Conservation (phyloP, 2,888 invertebrate genomes). For the Scaptomyza caliginosa region DNA sequence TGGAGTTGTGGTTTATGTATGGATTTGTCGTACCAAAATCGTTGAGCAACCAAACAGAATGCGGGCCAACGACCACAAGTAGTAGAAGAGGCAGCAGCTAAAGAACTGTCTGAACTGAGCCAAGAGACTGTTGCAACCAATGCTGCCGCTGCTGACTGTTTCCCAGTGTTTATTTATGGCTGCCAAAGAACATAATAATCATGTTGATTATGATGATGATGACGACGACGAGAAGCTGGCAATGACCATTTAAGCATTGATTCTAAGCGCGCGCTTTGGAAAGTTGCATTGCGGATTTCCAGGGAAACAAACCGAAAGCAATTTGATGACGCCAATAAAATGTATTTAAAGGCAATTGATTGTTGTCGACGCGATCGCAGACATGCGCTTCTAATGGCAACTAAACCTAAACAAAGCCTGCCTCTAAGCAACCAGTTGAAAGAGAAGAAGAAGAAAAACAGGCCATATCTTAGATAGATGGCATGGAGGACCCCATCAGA, state of each 20-base stretch:
- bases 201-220: conserved; percentile 29
- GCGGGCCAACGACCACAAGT: conserved; percentile 67
- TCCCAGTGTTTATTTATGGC: conserved; percentile 68
- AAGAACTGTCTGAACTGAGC: conserved; percentile 1
- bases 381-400: conserved; percentile 73
- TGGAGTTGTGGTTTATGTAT: conserved; percentile 17
- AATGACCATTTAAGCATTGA: conserved; percentile 66
- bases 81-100: not conserved
- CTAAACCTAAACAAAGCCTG: conserved; percentile 13
- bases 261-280: conserved; percentile 69
- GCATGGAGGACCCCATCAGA: conserved; percentile 50
- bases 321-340: conserved; percentile 80
- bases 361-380: conserved; percentile 66
- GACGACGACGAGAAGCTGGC: conserved; percentile 31
- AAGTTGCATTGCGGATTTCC: conserved; percentile 74
- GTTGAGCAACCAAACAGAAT: conserved; percentile 48
- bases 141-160: conserved; percentile 12
- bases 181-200: conserved; percentile 41
- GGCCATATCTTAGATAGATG: conserved; percentile 40
- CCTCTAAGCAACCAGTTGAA: conserved; percentile 9
- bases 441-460: conserved; percentile 31
- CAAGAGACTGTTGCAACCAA: conserved; percentile 5
- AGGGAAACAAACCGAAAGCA: conserved; percentile 63
- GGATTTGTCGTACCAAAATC: conserved; percentile 61
- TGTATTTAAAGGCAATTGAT: conserved; percentile 77